Conservation (phyloP, 2,113 vertebrate species). For the Monopterus albus region DNA sequence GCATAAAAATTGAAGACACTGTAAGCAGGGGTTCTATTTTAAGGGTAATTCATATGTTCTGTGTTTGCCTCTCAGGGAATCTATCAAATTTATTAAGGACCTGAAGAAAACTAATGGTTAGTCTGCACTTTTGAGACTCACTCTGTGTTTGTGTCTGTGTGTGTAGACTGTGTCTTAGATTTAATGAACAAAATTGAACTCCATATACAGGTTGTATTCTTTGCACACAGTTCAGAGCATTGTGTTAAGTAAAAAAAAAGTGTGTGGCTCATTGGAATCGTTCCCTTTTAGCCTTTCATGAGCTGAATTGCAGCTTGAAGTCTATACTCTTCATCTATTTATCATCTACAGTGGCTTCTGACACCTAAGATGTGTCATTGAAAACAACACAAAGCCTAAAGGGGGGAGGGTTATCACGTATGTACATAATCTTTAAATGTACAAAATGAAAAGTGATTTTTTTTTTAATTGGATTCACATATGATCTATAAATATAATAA, state of each 20-base stretch:
- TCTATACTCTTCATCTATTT: background rate
- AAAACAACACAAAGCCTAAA: background rate
- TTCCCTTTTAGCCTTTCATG: background rate
- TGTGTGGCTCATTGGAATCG: background rate
- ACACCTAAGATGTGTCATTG: background rate
- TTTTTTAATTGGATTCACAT: background rate
- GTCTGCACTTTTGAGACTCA: background rate
- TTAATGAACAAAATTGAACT: background rate
- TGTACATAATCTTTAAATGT: background rate
- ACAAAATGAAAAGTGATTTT: background rate
- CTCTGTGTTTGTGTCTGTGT: too few relatives aligned
- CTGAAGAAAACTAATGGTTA: conserved; percentile 17
- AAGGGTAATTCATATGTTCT: conserved; percentile 29
- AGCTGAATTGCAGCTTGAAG: background rate
- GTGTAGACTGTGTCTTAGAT: background rate
- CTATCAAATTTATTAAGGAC: conserved; percentile 19
- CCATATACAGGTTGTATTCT: background rate
- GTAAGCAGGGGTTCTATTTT: conserved; percentile 26
- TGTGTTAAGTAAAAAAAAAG: conserved; percentile 16
- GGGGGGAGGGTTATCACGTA: background rate
- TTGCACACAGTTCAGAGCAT: conserved; percentile 4
- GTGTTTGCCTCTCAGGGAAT: conserved; percentile 18
- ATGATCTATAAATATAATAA: background rate
- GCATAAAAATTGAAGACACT: conserved; percentile 34
- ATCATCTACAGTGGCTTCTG: background rate